phyloP scores from a whole-genome alignment of 2,888 invertebrate species.

The Amiota mariae region DNA sequence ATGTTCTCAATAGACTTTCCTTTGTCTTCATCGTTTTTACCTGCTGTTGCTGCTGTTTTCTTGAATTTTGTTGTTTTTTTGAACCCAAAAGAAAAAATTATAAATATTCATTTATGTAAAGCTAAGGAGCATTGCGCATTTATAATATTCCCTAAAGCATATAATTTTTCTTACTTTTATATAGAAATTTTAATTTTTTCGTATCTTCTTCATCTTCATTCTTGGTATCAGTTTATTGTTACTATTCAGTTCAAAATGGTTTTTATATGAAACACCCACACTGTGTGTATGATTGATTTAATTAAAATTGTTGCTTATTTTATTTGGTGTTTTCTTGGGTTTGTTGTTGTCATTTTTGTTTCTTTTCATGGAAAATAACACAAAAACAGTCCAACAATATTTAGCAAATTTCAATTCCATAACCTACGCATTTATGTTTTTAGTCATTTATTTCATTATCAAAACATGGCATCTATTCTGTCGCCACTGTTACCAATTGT shows the following conservation, averaged over 20 bases:
- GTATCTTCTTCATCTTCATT: background rate
- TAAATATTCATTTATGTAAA: conserved; percentile 66
- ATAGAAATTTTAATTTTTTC: background rate
- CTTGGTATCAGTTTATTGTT: background rate
- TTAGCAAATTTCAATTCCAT: background rate
- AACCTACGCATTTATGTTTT: background rate
- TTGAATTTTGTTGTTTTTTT: conserved; percentile 40
- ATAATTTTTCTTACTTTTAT: background rate
- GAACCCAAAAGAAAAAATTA: conserved; percentile 56
- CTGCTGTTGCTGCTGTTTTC: background rate
- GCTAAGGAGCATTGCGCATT: conserved; percentile 45
- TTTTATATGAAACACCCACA: conserved; percentile 45
- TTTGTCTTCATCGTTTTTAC: no score
- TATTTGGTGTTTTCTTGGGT: no score
- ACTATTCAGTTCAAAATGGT: conserved; percentile 10
- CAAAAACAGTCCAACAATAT: background rate
- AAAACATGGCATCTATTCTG: background rate
- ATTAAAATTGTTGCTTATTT: conserved; percentile 48
- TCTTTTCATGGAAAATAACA: no score
- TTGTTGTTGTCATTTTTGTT: no score
- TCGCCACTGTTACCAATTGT: background rate
- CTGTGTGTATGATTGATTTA: conserved; percentile 64
- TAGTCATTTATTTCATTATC: background rate
- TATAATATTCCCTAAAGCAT: background rate
- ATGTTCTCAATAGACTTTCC: no score